Base-by-base conservation (phyloP, 2,797 vertebrate species). In the Apodemus agrarius region DNA sequence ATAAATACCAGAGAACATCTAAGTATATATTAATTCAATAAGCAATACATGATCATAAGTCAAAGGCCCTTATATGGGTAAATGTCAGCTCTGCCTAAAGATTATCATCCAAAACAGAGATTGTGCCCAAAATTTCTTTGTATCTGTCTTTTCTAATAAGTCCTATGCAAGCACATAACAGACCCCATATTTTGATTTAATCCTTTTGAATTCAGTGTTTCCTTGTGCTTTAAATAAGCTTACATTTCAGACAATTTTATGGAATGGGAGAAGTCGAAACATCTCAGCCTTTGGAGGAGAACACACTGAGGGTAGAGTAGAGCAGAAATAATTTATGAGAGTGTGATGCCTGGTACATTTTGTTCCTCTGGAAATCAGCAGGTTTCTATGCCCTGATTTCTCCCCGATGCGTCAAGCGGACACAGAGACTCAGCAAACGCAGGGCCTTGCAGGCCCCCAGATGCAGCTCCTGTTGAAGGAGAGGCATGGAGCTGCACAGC, bases 341-440 rank as follows among this genome's bases (percentile, higher is more conserved):
- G 40, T 81, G 10, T 72, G 89, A 80, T 57, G 57, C 9, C n/a
- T 7, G 46, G 89, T 61, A 59, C 86, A 85, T 88, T 90, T 91
- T 93, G 97, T 49, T n/a, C 61, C 57, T 90, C 49, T 97, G 95
- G 92, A 98, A 97, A 87, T 0, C 0, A 82, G 52, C 63, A 90
- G 96, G 72, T 54, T 84, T 95, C 40, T 88, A 74, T 75, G 72
- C 82, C 82, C 34, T 24, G 6, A 9, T 91, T 98, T 97, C 92
- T 93, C 91, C 93, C 65, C 88, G 93, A 93, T 67, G 82, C 78
- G 93, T 10, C 49, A 95, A 93, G 97, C 22, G 76, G 96, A 97
- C 57, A 63, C 52, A 93, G 97, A 96, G 31, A 97, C 78, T 95
- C 90, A 97, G 97, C 80, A 98, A 93, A 98, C 95, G 61, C 84